Base-by-base conservation (phyloP, 2,797 vertebrate species). In the Rhinophrynus dorsalis region DNA sequence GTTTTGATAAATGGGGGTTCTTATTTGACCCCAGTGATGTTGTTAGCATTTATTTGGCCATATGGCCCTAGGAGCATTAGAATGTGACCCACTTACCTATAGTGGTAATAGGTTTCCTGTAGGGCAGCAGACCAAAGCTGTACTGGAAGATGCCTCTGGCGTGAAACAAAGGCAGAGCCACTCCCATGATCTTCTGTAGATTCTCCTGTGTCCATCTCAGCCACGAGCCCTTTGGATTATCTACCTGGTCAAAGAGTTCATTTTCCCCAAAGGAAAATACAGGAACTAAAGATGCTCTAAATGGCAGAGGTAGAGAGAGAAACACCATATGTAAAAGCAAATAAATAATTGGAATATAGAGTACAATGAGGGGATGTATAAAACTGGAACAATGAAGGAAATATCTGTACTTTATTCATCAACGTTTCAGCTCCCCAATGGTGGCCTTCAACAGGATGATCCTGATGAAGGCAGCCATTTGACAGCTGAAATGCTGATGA, bases 191-290 rank as follows among this genome's bases (percentile, higher is more conserved):
- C 68, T 82, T 64, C 69, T 97, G 96, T 58, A 98, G 85, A 0
- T 11, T 17, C 4, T 96, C 89, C 84, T 98, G 96, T 15, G 76
- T 33, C 61, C 71, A 60, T 6, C 94, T 81, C 8, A 99, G 81
- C 89, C 91, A 92, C 15, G 94, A 95, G 1, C 95, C 96, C 38
- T 67, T 81, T 3, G 66, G 69, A 75, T 98, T 99, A 1, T 75
- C 69, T 50, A 96, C 89, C 75, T 99, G 96, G 24, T 95, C 85
- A 1, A 83, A 99, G 30, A 98, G 7, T 29, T 96, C 93, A 0
- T 97, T 99, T 77, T 99, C 96, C 3, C 97, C 96, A 8, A 99
- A 99, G 17, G 96, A 98, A 78, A 92, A 99, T n/a, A 92, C 70
- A 0, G 96, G 96, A 30, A 99, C 92, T 54, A 99, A 87, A 0